Evolutionary conservation across 2,888 invertebrate genomes (phyloP).

Genomic region (Epirrhoe tristata): DNA sequence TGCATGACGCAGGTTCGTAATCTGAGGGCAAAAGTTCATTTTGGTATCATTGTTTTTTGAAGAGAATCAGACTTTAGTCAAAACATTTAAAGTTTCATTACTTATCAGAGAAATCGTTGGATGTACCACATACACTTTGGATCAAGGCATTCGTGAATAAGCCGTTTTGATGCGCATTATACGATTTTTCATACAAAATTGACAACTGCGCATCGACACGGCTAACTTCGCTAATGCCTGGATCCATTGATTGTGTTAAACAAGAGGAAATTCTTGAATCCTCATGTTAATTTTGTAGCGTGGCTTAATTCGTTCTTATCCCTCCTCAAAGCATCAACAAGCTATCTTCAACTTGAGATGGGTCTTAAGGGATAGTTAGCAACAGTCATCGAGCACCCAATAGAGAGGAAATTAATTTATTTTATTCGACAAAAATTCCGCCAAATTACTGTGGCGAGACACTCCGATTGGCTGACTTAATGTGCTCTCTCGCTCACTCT

Average conservation of each 20-base stretch:
- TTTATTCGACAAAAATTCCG: no score
- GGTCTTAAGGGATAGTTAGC: conserved; percentile 61
- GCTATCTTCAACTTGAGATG: conserved; percentile 55
- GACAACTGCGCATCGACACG: no score
- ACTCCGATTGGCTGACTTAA: no score
- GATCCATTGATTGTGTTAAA: neutral
- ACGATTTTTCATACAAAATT: no score
- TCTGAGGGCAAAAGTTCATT: conserved; percentile 8
- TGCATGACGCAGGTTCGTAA: conserved; percentile 18
- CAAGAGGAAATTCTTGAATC: conserved; percentile 18
- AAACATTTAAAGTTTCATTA: neutral
- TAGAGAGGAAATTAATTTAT: no score
- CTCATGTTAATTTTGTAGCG: conserved; percentile 2
- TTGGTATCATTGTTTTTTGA: conserved; percentile 2
- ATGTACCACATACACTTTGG: conserved; percentile 18
- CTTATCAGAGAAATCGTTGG: neutral
- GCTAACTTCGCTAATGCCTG: no score
- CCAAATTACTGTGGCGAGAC: no score
- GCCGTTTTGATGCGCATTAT: no score
- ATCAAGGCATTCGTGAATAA: no score
- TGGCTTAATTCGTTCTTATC: conserved; percentile 56
- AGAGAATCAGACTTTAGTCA: neutral
- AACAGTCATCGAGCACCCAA: no score
- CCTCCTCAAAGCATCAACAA: conserved; percentile 70
- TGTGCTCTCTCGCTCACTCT: no score